Percentiles rank a stretch among this genome's conserved stretches.
Conservation (phyloP, 1,140 invertebrate genomes). For the Oppia nitens region DNA sequence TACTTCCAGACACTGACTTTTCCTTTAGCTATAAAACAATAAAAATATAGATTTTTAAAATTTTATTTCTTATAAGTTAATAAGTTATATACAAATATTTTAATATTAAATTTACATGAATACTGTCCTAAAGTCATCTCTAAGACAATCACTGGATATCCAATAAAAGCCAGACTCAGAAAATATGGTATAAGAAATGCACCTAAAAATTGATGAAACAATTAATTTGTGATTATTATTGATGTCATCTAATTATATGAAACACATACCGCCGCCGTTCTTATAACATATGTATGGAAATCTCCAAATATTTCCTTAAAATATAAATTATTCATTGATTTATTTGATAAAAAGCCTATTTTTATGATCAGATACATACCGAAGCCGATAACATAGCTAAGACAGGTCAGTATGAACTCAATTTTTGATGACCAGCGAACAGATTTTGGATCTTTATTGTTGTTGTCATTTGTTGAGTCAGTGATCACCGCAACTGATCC, state of each 20-base stretch:
- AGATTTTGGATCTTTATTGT: too few relatives aligned
- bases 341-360: neutral
- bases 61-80: neutral
- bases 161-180: neutral
- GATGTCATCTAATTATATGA: neutral
- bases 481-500: too few relatives aligned
- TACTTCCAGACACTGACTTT: neutral
- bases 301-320: conserved; percentile 81
- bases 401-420: neutral
- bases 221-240: neutral
- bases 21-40: neutral
- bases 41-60: too few relatives aligned
- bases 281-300: conserved; percentile 88
- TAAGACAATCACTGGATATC: neutral
- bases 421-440: neutral
- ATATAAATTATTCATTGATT: neutral
- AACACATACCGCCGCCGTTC: conserved; percentile 69
- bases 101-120: neutral
- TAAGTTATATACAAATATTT: neutral
- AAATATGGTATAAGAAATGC: neutral
- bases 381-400: neutral
- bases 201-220: neutral
- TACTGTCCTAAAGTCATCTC: neutral
- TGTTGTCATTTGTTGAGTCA: too few relatives aligned
- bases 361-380: neutral